A percentile compares a stretch with the other conserved stretches of the same genome.
Conservation (phyloP, 2,888 invertebrate species). For the Amblyteles armatorius region DNA sequence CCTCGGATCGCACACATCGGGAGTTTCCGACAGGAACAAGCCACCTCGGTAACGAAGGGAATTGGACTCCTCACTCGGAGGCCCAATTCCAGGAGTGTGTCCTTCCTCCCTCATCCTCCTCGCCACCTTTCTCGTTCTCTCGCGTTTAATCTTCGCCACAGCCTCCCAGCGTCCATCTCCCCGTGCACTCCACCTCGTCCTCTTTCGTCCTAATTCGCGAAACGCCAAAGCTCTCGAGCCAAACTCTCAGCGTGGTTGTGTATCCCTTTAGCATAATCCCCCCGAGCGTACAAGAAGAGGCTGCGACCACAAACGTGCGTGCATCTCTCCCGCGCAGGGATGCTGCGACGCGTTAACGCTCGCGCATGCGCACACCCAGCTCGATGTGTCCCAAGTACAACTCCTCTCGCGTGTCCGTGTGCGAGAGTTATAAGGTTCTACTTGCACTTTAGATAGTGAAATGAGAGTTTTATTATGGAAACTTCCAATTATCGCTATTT, state of each 20-base stretch:
- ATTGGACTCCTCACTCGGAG: conserved; percentile 58
- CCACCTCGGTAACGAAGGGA: conserved; percentile 59
- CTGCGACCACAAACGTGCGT: conserved; percentile 66
- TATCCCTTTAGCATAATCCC: conserved; percentile 82
- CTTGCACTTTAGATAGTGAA: neutral
- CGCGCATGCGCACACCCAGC: conserved; percentile 35
- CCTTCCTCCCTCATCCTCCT: conserved; percentile 47
- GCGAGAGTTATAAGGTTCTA: neutral
- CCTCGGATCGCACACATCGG: conserved; percentile 7
- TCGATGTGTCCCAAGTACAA: neutral
- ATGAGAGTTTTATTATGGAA: neutral
- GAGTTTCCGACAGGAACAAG: conserved; percentile 49
- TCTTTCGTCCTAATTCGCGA: conserved; percentile 54
- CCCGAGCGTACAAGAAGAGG: conserved; percentile 75
- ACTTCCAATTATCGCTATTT: neutral
- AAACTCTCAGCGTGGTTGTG: neutral
- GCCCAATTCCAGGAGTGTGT: conserved; percentile 67
- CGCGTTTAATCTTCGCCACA: conserved; percentile 9
- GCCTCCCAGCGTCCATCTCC: conserved; percentile 33
- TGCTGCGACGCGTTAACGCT: conserved; percentile 28
- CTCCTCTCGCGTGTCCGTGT: neutral
- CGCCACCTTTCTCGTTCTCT: conserved; percentile 21
- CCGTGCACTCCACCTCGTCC: conserved; percentile 27
- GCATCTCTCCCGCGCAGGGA: conserved; percentile 45
- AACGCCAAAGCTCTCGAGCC: conserved; percentile 49